These are phyloP conservation scores for Haliaeetus vocifer DNA, from an alignment of 2,797 vertebrate genomes.

Conservation along the genomic window DNA sequence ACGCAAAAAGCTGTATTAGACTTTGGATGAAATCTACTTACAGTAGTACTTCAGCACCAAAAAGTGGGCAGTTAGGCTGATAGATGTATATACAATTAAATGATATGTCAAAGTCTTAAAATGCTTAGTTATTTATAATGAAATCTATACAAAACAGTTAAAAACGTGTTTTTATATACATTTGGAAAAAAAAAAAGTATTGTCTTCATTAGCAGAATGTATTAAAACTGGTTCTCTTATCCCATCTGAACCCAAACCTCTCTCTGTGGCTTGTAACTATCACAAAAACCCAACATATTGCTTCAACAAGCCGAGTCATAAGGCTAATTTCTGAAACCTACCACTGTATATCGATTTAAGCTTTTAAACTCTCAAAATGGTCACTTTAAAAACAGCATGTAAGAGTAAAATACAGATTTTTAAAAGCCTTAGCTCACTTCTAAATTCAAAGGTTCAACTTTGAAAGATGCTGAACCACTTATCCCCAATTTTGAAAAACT, in stretches of 20 bases:
- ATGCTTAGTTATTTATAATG: slow-evolving; percentile 77
- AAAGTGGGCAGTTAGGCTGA: slow-evolving; percentile 72
- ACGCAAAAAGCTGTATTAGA: slow-evolving; percentile 70
- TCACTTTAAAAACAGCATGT: slow-evolving; percentile 56
- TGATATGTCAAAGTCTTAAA: slow-evolving; percentile 74
- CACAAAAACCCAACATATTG: slow-evolving; percentile 63
- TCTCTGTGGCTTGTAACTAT: slow-evolving; percentile 44
- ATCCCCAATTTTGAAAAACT: slow-evolving; percentile 47
- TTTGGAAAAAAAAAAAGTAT: slow-evolving; percentile 48
- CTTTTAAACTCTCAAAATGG: not conserved
- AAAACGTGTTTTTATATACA: slow-evolving; percentile 78
- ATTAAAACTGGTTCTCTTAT: slow-evolving; percentile 57
- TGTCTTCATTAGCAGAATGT: slow-evolving; percentile 66
- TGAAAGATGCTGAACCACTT: slow-evolving; percentile 3
- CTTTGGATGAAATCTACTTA: slow-evolving; percentile 73
- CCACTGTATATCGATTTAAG: not conserved
- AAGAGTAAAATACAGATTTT: slow-evolving; percentile 48
- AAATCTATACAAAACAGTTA: slow-evolving; percentile 81
- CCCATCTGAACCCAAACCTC: slow-evolving; percentile 7
- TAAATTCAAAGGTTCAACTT: slow-evolving; percentile 54
- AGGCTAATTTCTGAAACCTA: slow-evolving; percentile 29
- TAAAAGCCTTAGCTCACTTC: slow-evolving; percentile 54
- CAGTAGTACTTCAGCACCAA: slow-evolving; percentile 78
- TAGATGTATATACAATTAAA: slow-evolving; percentile 72
- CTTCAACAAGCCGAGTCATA: slow-evolving; percentile 66